Base-by-base conservation (phyloP, 2,888 invertebrate genomes). In the Andrena camellia region DNA sequence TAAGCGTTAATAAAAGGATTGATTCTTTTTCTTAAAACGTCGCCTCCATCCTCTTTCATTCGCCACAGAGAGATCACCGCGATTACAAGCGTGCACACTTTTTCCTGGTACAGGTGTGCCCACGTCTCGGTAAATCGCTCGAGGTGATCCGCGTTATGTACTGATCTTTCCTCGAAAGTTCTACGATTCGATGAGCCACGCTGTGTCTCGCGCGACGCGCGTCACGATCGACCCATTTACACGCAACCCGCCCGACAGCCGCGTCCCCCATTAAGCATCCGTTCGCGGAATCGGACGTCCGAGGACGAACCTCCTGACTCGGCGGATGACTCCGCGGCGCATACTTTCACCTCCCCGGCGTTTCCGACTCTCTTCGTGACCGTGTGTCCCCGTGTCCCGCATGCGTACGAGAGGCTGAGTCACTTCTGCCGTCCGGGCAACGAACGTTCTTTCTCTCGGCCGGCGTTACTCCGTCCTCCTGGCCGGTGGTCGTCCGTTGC, bases 301-400 rank as follows among this genome's bases (percentile, higher is more conserved):
- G 75, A 71, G 74, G 74, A 57, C 70, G 64, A 59, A 26, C 54
- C 62, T 50, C 20, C 57, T 50, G 20, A 20, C 13, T 23, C 48
- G 29, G 62, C 62, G 81, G 87, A 85, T 82, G 87, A 86, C 60
- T 80, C 42, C 81, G 78, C 62, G 76, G 76, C 62, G 26, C 73
- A 73, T 81, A 84, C 86, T 88, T 88, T 86, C 88, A 84, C 86
- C 81, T 84, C 81, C 75, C 81, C 81, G 80, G 80, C 57, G 70
- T 88, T 87, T 72, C 86, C 84, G 73, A 67, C 69, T 62, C 68
- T 70, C 70, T 71, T 76, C 68, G 48, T 4, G 26, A 17, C 31
- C n/a, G n/a, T 35, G 17, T 10, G 54, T 52, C 31, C 66, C 52
- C 31, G 42, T 57, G 66, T 26, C 54, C 68, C 64, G 85, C 79